Evolutionary conservation across 1,140 invertebrate genomes (phyloP), one percentile per base, ranked within the genome.

Genomic region (Dinothrombium tinctorium): DNA sequence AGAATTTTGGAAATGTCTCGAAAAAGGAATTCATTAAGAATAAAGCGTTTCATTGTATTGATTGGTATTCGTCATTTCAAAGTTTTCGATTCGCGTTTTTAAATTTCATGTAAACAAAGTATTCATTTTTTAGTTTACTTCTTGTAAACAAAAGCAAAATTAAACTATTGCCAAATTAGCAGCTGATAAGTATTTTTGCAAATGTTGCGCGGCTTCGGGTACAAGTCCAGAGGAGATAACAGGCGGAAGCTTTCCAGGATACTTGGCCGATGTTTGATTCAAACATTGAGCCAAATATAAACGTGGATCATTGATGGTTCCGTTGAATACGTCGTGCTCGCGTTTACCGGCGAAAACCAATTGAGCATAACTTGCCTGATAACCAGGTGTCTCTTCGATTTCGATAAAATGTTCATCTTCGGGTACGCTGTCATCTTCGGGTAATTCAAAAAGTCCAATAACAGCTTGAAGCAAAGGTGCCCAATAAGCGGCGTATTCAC

Each of bases 361-460:
- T 55, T 87, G 78, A 11, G 78, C 76, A 56, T 82, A 94, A 32
- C 76, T 72, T 15, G 77, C 75, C 60, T 90, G 82, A 59, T 86
- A 92, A 17, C 79, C 76, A 41, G 72, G 65, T 37, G 70, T 65
- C 54, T 89, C 81, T 33, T 86, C 81, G 25, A 80, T 68, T 52
- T 87, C 82, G 28, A 78, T 67, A 53, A 81, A 76, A 55, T 82
- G 73, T 59, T 90, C 83, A 52, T 82, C 80, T 2, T 75, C 73
- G 20, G 78, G 61, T 0, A 68, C 61, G 8, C 67, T 67, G 41
- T 78, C 72, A 61, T 89, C 82, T 32, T 72, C 68, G 0, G 84
- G 83, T 39, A 86, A 60, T 62, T 94, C 86, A 56, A 92, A 82
- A 39, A 89, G 61, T 44, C 74, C 72, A 20, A 94, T 69, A 37